Base-by-base conservation (phyloP, 2,113 vertebrate genomes). In the Elgaria multicarinata region DNA sequence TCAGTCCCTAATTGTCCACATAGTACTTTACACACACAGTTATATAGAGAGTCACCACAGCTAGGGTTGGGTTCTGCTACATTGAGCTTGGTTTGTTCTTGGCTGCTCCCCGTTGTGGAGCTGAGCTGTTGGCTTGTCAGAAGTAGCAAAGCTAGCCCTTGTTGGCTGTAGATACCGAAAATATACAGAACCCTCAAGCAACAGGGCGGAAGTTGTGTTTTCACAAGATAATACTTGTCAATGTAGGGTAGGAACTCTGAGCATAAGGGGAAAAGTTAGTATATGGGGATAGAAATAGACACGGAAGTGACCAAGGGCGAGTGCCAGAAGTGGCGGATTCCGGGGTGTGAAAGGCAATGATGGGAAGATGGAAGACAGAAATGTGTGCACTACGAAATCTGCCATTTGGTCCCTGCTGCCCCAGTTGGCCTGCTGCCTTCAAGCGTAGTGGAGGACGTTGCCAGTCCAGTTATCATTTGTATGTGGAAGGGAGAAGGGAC, bases 211-310 rank as follows among this genome's bases (percentile, higher is more conserved):
- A 66, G 64, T 10, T 83, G 71, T 79, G 36, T 76, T 89, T 89
- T 89, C 46, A 67, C 42, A 64, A 91, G 83, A 90, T 77, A 88
- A 88, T 42, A 77, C 9, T n/a, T n/a, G 18, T n/a, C 46, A n/a
- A 31, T 26, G 6, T 44, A 26, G 67, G 33, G 24, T 76, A 36
- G 58, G 88, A 66, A 83, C 44, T 76, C 24, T 50, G 55, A 83
- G 6, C 64, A 46, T 36, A 46, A 50, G 33, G 80, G 1, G 9
- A 50, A 62, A 66, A 50, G 16, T 18, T n/a, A 79, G n/a, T 24
- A 26, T 22, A 26, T 42, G 50, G 2, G 10, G 39, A 44, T 9
- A 64, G 53, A 75, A 89, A 83, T 50, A 83, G 28, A 80, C 26
- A 18, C 44, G 36, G 24, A 42, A 36, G 16, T 77, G 42, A 3